Conservation (phyloP, 1,140 invertebrate genomes). For the Hermetia illucens region DNA sequence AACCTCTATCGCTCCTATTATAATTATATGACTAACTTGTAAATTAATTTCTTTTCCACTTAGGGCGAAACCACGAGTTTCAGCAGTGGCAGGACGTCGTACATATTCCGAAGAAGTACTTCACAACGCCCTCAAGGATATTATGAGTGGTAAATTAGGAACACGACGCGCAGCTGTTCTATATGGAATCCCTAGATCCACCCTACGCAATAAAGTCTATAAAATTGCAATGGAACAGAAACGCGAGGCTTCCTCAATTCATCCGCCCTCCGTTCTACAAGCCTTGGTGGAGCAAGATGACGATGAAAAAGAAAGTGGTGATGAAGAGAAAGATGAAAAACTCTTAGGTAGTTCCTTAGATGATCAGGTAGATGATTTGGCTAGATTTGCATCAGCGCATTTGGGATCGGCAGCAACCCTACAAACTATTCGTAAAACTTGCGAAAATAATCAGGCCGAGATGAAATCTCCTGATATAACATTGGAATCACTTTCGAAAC, state of each 20-base stretch:
- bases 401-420: neutral
- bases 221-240: constrained; percentile 63
- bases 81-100: constrained; percentile 42
- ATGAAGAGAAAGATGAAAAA: constrained; percentile 34
- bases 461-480: too few species aligned
- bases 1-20: too few species aligned
- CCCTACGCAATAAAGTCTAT: constrained; percentile 87
- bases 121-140: constrained; percentile 76
- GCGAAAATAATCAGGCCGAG: neutral
- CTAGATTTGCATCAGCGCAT: neutral
- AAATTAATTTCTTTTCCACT: constrained; percentile 20
- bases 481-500: neutral
- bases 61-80: constrained; percentile 47
- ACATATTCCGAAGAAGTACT: constrained; percentile 87
- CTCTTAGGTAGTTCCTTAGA: neutral
- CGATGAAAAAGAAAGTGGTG: constrained; percentile 33
- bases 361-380: neutral
- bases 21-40: too few species aligned
- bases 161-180: constrained; percentile 83
- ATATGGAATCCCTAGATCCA: constrained; percentile 90
- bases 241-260: constrained; percentile 37
- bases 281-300: constrained; percentile 27
- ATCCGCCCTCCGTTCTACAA: constrained; percentile 24
- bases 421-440: neutral
- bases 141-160: constrained; percentile 81